These are phyloP conservation scores for Dufourea novaeangliae DNA, from an alignment of 1,140 invertebrate species.

Conservation along the genomic window DNA sequence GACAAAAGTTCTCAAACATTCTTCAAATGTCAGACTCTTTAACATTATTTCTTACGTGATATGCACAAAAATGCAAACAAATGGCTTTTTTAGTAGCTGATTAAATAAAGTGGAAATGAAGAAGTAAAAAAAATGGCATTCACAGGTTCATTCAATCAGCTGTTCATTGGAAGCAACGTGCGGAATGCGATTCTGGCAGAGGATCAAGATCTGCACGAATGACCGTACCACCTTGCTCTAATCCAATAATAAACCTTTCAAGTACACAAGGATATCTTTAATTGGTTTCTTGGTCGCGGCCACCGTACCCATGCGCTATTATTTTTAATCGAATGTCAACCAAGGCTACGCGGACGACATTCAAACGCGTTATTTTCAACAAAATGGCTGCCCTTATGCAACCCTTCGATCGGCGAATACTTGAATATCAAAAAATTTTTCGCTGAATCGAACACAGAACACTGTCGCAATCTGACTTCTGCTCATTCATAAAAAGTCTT, in stretches of 20 bases:
- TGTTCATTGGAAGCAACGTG: slow-evolving; percentile 35
- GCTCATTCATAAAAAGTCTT: neutral
- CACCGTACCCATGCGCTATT: slow-evolving; percentile 39
- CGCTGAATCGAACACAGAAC: neutral
- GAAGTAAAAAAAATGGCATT: too few relatives aligned
- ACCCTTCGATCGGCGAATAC: slow-evolving; percentile 21
- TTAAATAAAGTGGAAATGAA: too few relatives aligned
- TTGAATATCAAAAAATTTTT: neutral
- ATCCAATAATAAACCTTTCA: slow-evolving; percentile 53
- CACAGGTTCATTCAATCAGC: too few relatives aligned
- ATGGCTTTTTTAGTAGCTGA: too few relatives aligned
- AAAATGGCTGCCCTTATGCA: slow-evolving; percentile 78
- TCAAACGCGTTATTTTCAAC: slow-evolving; percentile 58
- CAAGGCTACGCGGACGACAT: slow-evolving; percentile 51
- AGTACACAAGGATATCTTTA: slow-evolving; percentile 34
- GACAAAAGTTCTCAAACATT: too few relatives aligned
- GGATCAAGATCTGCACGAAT: slow-evolving; percentile 39
- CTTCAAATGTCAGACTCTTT: too few relatives aligned
- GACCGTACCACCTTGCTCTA: slow-evolving; percentile 22
- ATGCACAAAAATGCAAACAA: too few relatives aligned
- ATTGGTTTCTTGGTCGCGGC: slow-evolving; percentile 55
- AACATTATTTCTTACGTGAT: too few relatives aligned
- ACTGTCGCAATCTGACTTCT: neutral
- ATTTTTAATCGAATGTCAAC: slow-evolving; percentile 53
- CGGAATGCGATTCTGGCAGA: slow-evolving; percentile 30